Conservation (phyloP, 2,797 vertebrate species). For the Eutrigla gurnardus region DNA sequence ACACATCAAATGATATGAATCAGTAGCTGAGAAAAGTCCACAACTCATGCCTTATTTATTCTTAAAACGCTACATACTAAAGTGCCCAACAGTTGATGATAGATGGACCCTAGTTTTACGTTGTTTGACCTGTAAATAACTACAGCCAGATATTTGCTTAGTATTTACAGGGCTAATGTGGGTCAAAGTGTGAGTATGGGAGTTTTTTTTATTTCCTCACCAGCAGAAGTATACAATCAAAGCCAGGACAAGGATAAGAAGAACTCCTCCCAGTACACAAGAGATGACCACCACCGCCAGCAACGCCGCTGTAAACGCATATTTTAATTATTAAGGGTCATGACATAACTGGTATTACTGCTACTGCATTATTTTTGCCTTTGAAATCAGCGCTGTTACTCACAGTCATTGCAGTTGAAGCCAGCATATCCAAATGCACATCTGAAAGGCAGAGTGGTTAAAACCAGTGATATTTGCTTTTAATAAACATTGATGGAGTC, state of each 20-base stretch:
- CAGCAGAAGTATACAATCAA: constrained; percentile 69
- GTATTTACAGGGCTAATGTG: neutral
- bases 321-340: neutral
- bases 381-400: constrained; percentile 51
- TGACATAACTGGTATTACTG: neutral
- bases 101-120: neutral
- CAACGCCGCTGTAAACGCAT: constrained; percentile 73
- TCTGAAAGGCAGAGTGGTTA: constrained; percentile 59
- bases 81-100: neutral
- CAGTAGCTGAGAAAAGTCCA: neutral
- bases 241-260: constrained; percentile 78
- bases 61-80: neutral
- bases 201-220: constrained; percentile 58
- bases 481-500: neutral
- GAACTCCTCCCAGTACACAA: constrained; percentile 80
- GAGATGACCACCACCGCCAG: constrained; percentile 85
- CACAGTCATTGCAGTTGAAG: constrained; percentile 86
- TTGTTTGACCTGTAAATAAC: neutral
- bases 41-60: neutral
- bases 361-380: neutral
- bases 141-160: neutral
- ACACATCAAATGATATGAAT: neutral
- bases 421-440: constrained; percentile 84
- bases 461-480: neutral
- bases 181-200: neutral